phyloP scores from a whole-genome alignment of 1,140 invertebrate species.

The Euwallacea similis region DNA sequence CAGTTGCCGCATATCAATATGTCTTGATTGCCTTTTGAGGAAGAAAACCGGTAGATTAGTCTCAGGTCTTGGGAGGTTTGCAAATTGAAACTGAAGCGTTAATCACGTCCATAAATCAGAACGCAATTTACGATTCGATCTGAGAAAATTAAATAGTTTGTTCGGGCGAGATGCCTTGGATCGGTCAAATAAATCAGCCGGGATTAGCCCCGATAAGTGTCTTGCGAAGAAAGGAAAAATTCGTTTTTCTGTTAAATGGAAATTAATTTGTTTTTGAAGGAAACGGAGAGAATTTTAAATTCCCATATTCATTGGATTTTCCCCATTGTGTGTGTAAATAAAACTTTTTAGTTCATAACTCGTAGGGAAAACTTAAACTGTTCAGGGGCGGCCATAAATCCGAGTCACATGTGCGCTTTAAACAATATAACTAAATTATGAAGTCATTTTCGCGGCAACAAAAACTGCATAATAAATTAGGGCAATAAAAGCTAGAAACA shows the following conservation, averaged over 20 bases:
- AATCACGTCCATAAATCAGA: conserved; percentile 29
- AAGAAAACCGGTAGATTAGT: neutral
- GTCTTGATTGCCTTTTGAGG: conserved; percentile 73
- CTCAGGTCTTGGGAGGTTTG: neutral
- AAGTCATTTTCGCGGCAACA: conserved; percentile 12
- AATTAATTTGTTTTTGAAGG: conserved; percentile 27
- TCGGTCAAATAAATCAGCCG: conserved; percentile 31
- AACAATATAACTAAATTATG: conserved; percentile 18
- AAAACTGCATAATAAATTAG: conserved; percentile 18
- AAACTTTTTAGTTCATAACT: neutral
- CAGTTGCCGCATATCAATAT: conserved; percentile 89
- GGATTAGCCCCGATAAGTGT: conserved; percentile 16
- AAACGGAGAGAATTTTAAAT: no score
- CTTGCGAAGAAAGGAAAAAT: conserved; percentile 21
- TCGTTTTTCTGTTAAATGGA: conserved; percentile 28
- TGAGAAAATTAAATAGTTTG: conserved; percentile 34
- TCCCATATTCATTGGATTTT: no score
- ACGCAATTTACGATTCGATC: conserved; percentile 23
- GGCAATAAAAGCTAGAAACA: conserved; percentile 23
- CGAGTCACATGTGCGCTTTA: neutral
- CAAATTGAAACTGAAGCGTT: conserved; percentile 5
- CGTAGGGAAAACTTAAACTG: no score
- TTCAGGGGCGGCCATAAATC: neutral
- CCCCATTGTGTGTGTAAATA: no score
- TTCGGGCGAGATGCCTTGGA: conserved; percentile 18